A percentile compares a stretch with the other conserved stretches of the same genome.
phyloP scores from a whole-genome alignment of 2,888 invertebrate genomes.

The Meiosimyza decipiens region DNA sequence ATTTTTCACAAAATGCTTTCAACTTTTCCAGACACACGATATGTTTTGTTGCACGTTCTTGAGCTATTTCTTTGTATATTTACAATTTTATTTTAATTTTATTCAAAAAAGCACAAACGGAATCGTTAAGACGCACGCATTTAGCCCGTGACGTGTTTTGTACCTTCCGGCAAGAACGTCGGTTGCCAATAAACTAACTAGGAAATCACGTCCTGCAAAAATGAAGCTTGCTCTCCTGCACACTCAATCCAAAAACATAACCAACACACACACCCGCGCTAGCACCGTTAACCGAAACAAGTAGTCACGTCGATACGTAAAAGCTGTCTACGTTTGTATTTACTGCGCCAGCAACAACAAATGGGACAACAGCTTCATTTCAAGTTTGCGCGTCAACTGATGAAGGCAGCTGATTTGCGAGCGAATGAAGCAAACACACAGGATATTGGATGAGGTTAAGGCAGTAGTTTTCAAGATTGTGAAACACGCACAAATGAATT shows the following conservation, averaged over 20 bases:
- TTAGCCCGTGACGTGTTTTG: constrained; percentile 37
- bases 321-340: not conserved
- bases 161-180: constrained; percentile 61
- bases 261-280: constrained; percentile 13
- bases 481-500: constrained; percentile 3
- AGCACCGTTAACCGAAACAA: too few species aligned
- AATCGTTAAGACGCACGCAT: not conserved
- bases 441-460: not conserved
- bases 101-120: not conserved
- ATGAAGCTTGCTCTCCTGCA: constrained; percentile 15
- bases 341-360: constrained; percentile 7
- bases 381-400: constrained; percentile 18
- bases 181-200: constrained; percentile 57
- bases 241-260: constrained; percentile 16
- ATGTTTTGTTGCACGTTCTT: constrained; percentile 14
- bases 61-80: constrained; percentile 6
- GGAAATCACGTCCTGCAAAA: constrained; percentile 41
- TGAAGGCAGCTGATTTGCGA: constrained; percentile 20
- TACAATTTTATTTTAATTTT: not conserved
- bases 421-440: not conserved
- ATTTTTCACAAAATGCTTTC: not conserved
- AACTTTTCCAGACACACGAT: not conserved
- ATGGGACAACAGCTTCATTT: constrained; percentile 9
- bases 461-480: not conserved
- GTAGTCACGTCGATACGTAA: too few species aligned